Evolutionary conservation across 2,797 vertebrate species (phyloP), one percentile per base, ranked within the genome.

Genomic region (Orestias chungarensis): DNA sequence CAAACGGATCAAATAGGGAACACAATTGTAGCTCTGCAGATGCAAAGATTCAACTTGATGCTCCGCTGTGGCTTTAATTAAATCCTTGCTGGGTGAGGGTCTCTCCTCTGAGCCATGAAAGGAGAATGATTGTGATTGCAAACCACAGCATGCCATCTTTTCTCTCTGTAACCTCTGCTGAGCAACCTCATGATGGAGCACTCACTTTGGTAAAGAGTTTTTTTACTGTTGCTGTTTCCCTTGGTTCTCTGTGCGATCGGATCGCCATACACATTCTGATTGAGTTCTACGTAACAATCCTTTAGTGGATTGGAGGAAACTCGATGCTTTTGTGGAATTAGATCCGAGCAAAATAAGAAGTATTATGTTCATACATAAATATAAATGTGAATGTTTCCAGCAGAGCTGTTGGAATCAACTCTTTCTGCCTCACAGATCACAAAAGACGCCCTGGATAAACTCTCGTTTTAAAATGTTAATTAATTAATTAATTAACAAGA

Each of bases 51-150:
- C 78, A 76, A 73, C 68, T 73, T 66, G 70, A 82, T 79, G 83
- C 73, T 86, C 69, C 74, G 66, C 78, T 77, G 83, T 80, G 79
- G 79, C 74, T 91, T 89, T 90, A 87, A 89, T 94, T 89, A 89
- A 86, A 80, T 75, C 80, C 89, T 87, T 84, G 87, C 89, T 89
- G 89, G 31, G 87, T 80, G 72, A 71, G 89, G 74, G 77, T 83
- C 82, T 89, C 92, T 86, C 88, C 75, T 81, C 75, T 71, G 85
- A 88, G 84, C 85, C 86, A 75, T 89, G 79, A 82, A 88, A 78
- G 76, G 69, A 84, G 89, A 91, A 80, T 86, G 87, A 92, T 91
- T 88, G 79, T 89, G 84, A 91, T 92, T 92, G 87, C 88, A 86
- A 89, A 90, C 88, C 69, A 81, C 90, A 82, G 78, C 78, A 65